A percentile compares a stretch with the other conserved stretches of the same genome.
Conservation (phyloP, 1,140 invertebrate species). For the Spodoptera frugiperda region DNA sequence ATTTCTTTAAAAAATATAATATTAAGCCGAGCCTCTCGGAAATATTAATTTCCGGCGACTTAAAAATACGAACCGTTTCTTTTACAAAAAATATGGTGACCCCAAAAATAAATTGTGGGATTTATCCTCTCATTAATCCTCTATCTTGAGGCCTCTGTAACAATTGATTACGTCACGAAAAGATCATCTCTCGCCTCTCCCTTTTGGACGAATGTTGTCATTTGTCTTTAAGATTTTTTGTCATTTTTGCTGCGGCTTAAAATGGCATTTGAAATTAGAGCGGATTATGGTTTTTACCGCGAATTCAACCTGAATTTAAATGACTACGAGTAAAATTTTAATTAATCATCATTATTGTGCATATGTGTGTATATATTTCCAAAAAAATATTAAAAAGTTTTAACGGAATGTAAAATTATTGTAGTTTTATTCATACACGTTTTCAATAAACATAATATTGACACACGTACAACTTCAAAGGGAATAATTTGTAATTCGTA, state of each 20-base stretch:
- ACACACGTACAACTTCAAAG: too few species aligned
- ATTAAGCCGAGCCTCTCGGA: constrained; percentile 42
- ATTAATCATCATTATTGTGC: too few species aligned
- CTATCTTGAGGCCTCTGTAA: constrained; percentile 27
- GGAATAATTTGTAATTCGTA: too few species aligned
- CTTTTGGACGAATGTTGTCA: constrained; percentile 21
- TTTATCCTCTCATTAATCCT: constrained; percentile 43
- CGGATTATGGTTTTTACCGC: constrained; percentile 8
- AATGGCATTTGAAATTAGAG: constrained; percentile 29
- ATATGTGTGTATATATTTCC: too few species aligned
- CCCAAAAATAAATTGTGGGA: constrained; percentile 43
- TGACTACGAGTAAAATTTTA: too few species aligned
- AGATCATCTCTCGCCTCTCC: constrained; percentile 34
- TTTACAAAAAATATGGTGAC: constrained; percentile 43
- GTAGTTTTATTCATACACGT: too few species aligned
- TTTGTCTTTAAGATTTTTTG: constrained; percentile 15
- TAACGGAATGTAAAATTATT: too few species aligned
- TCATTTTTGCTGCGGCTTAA: constrained; percentile 10
- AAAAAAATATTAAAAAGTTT: too few species aligned
- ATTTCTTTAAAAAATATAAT: constrained; percentile 36
- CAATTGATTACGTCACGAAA: constrained; percentile 38
- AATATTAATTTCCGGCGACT: constrained; percentile 48
- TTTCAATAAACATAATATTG: too few species aligned
- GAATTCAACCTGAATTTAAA: too few species aligned
- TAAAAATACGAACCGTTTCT: constrained; percentile 42